These are phyloP conservation scores for Cataglyphis albicans DNA, from an alignment of 2,888 invertebrate species.

Conservation along the genomic window DNA sequence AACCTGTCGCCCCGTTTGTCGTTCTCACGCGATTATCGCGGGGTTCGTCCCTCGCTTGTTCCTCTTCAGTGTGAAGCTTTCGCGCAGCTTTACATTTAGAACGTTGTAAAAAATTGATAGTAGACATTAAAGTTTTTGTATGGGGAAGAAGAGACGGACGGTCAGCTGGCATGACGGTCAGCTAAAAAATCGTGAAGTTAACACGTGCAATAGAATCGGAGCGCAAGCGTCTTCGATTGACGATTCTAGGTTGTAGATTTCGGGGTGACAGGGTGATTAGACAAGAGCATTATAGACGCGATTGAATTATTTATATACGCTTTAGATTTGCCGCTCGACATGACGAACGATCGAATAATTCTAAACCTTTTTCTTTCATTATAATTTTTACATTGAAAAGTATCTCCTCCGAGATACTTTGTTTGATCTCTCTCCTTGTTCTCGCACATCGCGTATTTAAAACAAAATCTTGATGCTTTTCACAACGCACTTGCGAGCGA, in stretches of 20 bases:
- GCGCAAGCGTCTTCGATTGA: background rate
- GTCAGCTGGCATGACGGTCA: background rate
- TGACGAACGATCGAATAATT: constrained; percentile 65
- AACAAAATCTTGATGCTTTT: background rate
- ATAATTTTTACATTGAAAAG: constrained; percentile 30
- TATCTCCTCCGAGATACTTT: background rate
- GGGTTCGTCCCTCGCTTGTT: constrained; percentile 54
- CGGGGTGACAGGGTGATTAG: constrained; percentile 64
- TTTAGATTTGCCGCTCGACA: constrained; percentile 67
- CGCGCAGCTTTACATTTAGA: constrained; percentile 45
- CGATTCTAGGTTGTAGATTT: constrained; percentile 39
- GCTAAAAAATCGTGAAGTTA: background rate
- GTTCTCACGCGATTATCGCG: constrained; percentile 42
- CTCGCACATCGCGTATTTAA: constrained; percentile 33
- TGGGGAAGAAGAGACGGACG: constrained; percentile 38
- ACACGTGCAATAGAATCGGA: constrained; percentile 41
- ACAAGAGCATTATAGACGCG: constrained; percentile 56
- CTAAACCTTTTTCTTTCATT: constrained; percentile 54
- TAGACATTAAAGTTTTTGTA: constrained; percentile 34
- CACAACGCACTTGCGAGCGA: constrained; percentile 16
- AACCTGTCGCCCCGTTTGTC: constrained; percentile 44
- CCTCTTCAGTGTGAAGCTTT: constrained; percentile 38
- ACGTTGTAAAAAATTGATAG: constrained; percentile 51
- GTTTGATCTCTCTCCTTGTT: constrained; percentile 24
- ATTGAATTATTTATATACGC: constrained; percentile 70